Evolutionary conservation across 1,140 invertebrate species (phyloP).

Genomic region (Rhizoglyphus robini): DNA sequence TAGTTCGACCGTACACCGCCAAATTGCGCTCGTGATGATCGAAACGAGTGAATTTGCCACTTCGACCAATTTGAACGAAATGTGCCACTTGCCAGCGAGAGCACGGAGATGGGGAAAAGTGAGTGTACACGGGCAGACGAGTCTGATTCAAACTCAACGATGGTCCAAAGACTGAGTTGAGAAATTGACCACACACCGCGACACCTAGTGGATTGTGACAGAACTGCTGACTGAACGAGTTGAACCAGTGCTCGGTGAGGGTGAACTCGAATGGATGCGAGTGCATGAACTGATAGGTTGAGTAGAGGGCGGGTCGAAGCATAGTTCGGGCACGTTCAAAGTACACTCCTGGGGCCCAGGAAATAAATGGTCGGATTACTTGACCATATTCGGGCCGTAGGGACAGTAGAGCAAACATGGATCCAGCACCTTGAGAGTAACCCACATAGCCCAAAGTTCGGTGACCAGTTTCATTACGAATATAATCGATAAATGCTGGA

Average conservation of each 20-base stretch:
- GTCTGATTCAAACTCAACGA: background rate
- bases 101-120: background rate
- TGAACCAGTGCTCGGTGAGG: background rate
- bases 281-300: background rate
- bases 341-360: constrained; percentile 58
- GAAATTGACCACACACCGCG: background rate
- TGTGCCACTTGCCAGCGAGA: constrained; percentile 2
- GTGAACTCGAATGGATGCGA: background rate
- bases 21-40: constrained; percentile 5
- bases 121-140: background rate
- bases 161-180: background rate
- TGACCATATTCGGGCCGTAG: constrained; percentile 47
- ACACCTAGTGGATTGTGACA: background rate
- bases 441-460: constrained; percentile 48
- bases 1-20: background rate
- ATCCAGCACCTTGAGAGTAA: constrained; percentile 51
- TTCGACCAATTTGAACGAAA: background rate
- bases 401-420: constrained; percentile 46
- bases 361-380: constrained; percentile 40
- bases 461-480: constrained; percentile 39
- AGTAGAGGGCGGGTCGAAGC: too few species aligned
- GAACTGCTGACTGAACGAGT: background rate
- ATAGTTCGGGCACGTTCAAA: constrained; percentile 49
- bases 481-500: constrained; percentile 37
- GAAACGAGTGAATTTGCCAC: constrained; percentile 7